Conservation (phyloP, 2,888 invertebrate species). For the Megastigmus dorsalis region DNA sequence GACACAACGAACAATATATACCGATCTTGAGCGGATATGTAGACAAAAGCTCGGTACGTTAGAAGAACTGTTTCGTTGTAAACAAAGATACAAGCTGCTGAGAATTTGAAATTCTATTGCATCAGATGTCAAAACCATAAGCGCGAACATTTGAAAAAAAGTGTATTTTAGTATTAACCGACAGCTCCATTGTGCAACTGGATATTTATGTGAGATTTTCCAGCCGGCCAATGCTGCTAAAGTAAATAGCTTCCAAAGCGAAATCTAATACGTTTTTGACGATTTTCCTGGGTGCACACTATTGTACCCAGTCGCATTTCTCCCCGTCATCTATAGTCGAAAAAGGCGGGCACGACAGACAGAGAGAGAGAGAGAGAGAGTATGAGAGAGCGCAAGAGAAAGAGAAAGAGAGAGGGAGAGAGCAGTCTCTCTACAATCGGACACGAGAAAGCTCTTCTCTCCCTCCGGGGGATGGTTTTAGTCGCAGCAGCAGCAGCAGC, state of each 20-base stretch:
- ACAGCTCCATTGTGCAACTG: too few species aligned
- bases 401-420: constrained; percentile 56
- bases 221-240: not conserved
- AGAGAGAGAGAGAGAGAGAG: constrained; percentile 60
- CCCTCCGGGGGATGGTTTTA: constrained; percentile 52
- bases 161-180: too few species aligned
- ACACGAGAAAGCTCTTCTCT: constrained; percentile 73
- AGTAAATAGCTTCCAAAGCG: constrained; percentile 15
- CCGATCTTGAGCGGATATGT: too few species aligned
- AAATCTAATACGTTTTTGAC: constrained; percentile 16
- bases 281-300: constrained; percentile 16
- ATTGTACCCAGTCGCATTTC: constrained; percentile 21
- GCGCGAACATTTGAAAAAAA: not conserved
- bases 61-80: too few species aligned
- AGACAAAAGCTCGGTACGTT: too few species aligned
- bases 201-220: constrained; percentile 26
- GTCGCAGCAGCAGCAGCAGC: constrained; percentile 30
- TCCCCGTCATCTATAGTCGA: constrained; percentile 16
- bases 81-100: too few species aligned
- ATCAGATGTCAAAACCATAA: too few species aligned
- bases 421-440: constrained; percentile 57
- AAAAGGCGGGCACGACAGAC: too few species aligned
- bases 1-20: too few species aligned
- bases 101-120: too few species aligned
- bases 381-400: not conserved